Percentiles rank a stretch among this genome's conserved stretches.
Evolutionary conservation across 2,113 vertebrate genomes (phyloP).

Genomic region (Chaetodon trifascialis): DNA sequence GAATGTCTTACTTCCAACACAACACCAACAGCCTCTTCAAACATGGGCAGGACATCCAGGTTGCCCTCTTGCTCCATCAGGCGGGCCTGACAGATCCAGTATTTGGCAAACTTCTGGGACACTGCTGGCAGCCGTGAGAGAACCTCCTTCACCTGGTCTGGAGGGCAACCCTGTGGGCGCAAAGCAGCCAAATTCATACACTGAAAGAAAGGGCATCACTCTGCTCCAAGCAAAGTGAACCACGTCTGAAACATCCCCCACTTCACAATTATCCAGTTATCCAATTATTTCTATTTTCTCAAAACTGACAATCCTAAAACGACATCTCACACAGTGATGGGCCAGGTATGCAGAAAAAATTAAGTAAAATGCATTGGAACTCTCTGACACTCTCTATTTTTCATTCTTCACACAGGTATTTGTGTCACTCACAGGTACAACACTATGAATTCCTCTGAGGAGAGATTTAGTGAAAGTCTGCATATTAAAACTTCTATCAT

Average conservation of each 20-base stretch:
- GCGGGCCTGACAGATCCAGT: conserved; percentile 92
- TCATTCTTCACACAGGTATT: neutral
- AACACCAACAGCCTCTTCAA: conserved; percentile 86
- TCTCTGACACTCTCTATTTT: neutral
- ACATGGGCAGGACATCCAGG: conserved; percentile 86
- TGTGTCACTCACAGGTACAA: too few relatives aligned
- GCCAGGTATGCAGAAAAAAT: too few relatives aligned
- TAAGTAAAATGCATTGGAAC: too few relatives aligned
- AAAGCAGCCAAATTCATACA: neutral
- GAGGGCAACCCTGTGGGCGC: conserved; percentile 80
- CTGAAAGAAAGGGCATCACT: neutral
- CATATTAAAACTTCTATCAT: too few relatives aligned
- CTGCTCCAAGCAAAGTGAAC: neutral
- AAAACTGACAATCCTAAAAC: too few relatives aligned
- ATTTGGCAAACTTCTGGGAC: conserved; percentile 90
- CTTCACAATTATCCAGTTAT: neutral
- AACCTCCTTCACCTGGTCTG: conserved; percentile 78
- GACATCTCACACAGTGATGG: too few relatives aligned
- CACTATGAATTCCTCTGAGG: too few relatives aligned
- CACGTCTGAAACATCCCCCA: neutral
- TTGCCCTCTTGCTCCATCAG: conserved; percentile 85
- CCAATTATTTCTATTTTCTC: too few relatives aligned
- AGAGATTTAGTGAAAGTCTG: too few relatives aligned
- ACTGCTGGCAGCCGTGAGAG: conserved; percentile 86
- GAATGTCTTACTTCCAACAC: conserved; percentile 84